Evolutionary conservation across 1,140 invertebrate species (phyloP), one percentile per base, ranked within the genome.

Genomic region (Meteorus sp.): DNA sequence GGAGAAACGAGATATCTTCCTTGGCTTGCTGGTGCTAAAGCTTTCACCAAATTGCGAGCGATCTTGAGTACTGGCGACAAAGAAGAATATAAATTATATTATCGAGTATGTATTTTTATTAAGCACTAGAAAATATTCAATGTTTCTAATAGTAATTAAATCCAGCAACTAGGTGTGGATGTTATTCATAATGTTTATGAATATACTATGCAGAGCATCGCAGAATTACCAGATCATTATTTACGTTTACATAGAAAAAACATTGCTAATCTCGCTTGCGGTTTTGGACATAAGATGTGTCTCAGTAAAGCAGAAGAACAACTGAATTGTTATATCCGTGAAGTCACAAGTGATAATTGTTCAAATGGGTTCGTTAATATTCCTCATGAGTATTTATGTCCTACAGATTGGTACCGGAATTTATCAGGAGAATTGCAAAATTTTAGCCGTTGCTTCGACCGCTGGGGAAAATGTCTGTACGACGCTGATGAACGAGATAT

Each of bases 1-100:
- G 67, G 80, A 5, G 87, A 88, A 68, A 70, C 68, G 20, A 82
- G 86, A 60, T 86, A 85, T 69, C 77, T 85, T 15, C 83, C 86
- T 0, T 88, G 86, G 86, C 76, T 77, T 0, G 65, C 85, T 0
- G 82, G 80, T 17, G 33, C n/a, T 17, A 58, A 58, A 48, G 29
- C 41, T 41, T 39, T 58, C 2, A 3, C 17, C 23, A 48, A 41
- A 17, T 20, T 58, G n/a, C 44, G 31, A 20, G 44, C 23, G 8
- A 29, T 58, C 7, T 33, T 58, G 8, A 19, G 15, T 3, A 11
- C n/a, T 23, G n/a, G 7, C n/a, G 27, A 25, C n/a, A 7, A 22
- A 17, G 19, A 19, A 15, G 23, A 37, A 22, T 41, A 31, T 8
- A 58, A 48, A 25, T 13, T 3, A 25, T 23, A 20, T 20, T 31